Evolutionary conservation across 35 echinoderm and acorn worm genomes (phyloP), one percentile per base, ranked within the genome.

Genomic region (Anneissia japonica): DNA sequence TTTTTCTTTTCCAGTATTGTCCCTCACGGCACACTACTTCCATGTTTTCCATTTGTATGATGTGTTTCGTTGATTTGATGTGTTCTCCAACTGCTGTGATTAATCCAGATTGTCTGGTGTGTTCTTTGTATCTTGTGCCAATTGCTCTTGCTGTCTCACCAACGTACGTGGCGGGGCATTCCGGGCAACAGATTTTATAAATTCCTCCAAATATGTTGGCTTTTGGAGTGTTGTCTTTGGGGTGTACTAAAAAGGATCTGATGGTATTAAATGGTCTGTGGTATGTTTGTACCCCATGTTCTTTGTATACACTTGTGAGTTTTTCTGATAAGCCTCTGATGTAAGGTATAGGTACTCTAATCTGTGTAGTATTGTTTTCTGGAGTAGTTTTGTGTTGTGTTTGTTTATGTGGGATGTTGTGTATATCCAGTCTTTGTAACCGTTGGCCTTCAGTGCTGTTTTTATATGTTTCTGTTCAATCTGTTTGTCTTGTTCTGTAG

Each of bases 211-310:
- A 75, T 76, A 75, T 72, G 30, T 86, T 17, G 10, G 36, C 74
- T 32, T 77, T 73, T 74, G 13, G 73, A 2, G 73, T 77, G 36
- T 86, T 86, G 45, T 86, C 84, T 26, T 86, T 86, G 36, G 84
- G 64, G 39, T 86, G 72, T 37, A 86, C 73, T 21, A 77, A 36
- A 7, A 86, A 30, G 5, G 56, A 74, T 72, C 84, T 4, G 34
- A 86, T 0, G 0, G 64, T 76, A 37, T 86, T 86, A 23, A 40
- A 77, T 23, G 84, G 73, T 39, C 77, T 73, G 31, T 86, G 84
- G 74, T 86, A 86, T n/a, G 34, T 34, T 16, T 34, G 36, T 31
- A 86, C 36, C 46, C 84, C 36, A 37, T 86, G 74, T 21, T 14
- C 51, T 0, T 73, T 26, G 72, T 77, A 86, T 31, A 77, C 74